Conservation (phyloP, 2,888 invertebrate species). For the Heliothis peltigera region DNA sequence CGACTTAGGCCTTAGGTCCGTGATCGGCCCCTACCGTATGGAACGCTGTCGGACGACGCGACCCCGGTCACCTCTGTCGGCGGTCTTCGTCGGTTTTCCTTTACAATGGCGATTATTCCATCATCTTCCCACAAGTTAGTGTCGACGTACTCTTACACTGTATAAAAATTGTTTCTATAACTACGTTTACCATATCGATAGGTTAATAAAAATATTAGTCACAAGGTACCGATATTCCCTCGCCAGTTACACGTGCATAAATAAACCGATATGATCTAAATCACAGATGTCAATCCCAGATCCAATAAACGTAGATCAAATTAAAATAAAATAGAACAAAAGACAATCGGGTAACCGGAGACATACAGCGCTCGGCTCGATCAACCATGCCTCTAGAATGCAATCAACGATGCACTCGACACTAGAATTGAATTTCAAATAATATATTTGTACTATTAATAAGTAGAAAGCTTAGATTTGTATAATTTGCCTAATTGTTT, state of each 20-base stretch:
- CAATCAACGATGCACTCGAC: slow-evolving; percentile 61
- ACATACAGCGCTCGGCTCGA: slow-evolving; percentile 31
- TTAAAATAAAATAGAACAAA: slow-evolving; percentile 34
- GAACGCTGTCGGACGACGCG: too few relatives aligned
- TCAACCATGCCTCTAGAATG: slow-evolving; percentile 49
- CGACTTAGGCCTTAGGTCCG: too few relatives aligned
- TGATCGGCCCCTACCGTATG: too few relatives aligned
- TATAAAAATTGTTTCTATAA: too few relatives aligned
- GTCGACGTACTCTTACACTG: too few relatives aligned
- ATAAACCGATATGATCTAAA: not conserved
- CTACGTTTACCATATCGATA: too few relatives aligned
- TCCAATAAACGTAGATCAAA: slow-evolving; percentile 30
- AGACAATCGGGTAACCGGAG: slow-evolving; percentile 37
- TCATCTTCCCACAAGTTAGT: too few relatives aligned
- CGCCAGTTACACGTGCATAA: not conserved
- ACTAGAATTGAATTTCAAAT: slow-evolving; percentile 65
- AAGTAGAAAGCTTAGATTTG: slow-evolving; percentile 18
- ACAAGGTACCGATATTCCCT: too few relatives aligned
- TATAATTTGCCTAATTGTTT: not conserved
- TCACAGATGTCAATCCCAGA: slow-evolving; percentile 7
- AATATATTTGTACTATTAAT: slow-evolving; percentile 57
- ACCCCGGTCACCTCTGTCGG: too few relatives aligned
- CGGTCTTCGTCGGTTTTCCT: too few relatives aligned
- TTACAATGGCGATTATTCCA: too few relatives aligned
- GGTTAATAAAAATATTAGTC: too few relatives aligned